phyloP scores from a whole-genome alignment of 2,113 vertebrate species.

The Hemibagrus wyckioides region DNA sequence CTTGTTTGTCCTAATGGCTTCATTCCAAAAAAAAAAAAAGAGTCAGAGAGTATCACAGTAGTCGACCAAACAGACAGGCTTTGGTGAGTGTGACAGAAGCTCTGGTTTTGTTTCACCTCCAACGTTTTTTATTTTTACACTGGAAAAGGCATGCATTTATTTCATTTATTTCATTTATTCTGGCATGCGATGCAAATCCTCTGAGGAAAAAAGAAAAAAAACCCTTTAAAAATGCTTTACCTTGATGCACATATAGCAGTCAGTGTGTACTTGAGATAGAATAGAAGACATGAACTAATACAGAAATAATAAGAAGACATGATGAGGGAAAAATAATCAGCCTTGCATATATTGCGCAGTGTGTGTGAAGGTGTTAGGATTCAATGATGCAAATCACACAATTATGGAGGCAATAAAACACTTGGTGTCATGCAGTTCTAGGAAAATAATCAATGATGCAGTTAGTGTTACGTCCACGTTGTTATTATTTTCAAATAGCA shows the following conservation, averaged over 20 bases:
- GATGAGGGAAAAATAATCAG: conserved; percentile 16
- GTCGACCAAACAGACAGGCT: conserved; percentile 43
- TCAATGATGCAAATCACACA: neutral
- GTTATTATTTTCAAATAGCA: neutral
- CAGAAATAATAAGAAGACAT: conserved; percentile 21
- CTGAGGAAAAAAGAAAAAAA: conserved; percentile 27
- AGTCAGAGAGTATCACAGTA: conserved; percentile 39
- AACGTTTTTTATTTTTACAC: conserved; percentile 64
- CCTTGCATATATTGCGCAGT: neutral
- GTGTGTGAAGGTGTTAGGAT: neutral
- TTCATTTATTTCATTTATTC: conserved; percentile 54
- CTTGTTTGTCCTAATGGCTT: conserved; percentile 28
- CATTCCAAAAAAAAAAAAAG: neutral
- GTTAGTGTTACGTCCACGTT: neutral
- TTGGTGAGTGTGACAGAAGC: conserved; percentile 46
- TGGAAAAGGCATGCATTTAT: conserved; percentile 59
- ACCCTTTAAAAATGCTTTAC: neutral
- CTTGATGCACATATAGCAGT: conserved; percentile 12
- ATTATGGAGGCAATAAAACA: neutral
- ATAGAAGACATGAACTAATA: too few relatives aligned
- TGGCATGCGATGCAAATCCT: conserved; percentile 45
- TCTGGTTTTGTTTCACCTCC: conserved; percentile 55
- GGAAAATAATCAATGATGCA: conserved; percentile 12
- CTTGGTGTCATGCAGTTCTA: neutral
- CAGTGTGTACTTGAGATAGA: conserved; percentile 25